Percentiles rank a stretch among this genome's conserved stretches.
Conservation (phyloP, 2,113 vertebrate genomes). For the Varanus komodoensis region DNA sequence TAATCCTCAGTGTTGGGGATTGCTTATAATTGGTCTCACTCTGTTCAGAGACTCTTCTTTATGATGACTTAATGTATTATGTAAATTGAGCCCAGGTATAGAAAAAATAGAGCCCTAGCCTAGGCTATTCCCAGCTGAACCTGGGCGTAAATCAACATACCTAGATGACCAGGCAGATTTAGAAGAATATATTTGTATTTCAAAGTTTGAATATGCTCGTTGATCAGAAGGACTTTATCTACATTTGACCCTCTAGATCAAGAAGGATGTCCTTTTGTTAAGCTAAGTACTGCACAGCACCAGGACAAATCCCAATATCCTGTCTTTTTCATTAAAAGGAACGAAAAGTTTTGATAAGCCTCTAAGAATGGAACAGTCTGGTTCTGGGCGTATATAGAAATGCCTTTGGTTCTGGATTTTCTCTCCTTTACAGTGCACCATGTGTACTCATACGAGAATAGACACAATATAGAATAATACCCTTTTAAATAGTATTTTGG, state of each 20-base stretch:
- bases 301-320: background rate
- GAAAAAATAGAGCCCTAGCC: background rate
- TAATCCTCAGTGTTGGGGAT: background rate
- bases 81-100: background rate
- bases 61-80: background rate
- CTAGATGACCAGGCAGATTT: background rate
- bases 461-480: background rate
- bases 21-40: background rate
- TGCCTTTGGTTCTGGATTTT: background rate
- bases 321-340: background rate
- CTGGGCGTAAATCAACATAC: background rate
- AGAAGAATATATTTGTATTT: background rate
- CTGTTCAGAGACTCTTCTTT: background rate
- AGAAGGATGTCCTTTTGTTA: background rate
- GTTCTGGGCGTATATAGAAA: background rate
- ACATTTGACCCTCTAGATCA: background rate
- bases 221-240: background rate
- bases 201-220: background rate
- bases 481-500: background rate
- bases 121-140: background rate
- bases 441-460: background rate
- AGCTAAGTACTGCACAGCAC: background rate
- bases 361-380: background rate
- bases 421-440: accelerated
- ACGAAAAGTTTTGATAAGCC: background rate